Conservation (phyloP, 2,113 vertebrate genomes). For the Sakesphorus luctuosus region DNA sequence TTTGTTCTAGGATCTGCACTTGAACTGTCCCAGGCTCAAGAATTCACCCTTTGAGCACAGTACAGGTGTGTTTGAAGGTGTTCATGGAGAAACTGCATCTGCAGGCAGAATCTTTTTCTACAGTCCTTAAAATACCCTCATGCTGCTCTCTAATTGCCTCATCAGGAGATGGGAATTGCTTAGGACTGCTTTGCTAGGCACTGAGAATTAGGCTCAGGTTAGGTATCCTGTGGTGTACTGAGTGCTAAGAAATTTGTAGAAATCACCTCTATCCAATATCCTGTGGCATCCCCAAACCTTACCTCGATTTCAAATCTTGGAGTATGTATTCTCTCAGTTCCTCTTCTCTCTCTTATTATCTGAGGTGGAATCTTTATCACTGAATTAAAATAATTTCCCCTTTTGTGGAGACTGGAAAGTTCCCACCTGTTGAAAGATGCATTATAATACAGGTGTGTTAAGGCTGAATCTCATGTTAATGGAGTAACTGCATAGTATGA, state of each 20-base stretch:
- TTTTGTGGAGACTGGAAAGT: background rate
- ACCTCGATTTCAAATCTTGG: background rate
- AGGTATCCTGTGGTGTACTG: background rate
- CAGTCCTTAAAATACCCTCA: background rate
- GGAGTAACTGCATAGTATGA: background rate
- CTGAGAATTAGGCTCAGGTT: background rate
- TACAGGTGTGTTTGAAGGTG: background rate
- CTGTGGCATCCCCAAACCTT: background rate
- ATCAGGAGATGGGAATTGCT: background rate
- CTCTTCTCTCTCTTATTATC: background rate
- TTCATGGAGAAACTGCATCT: background rate
- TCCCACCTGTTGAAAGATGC: background rate
- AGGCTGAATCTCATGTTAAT: background rate
- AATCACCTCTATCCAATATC: background rate
- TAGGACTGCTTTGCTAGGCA: background rate
- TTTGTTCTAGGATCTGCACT: rapidly evolving
- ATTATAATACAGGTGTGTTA: background rate
- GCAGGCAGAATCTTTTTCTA: background rate
- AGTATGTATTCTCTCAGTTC: background rate
- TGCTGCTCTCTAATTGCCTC: background rate
- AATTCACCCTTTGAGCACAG: rapidly evolving
- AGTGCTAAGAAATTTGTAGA: background rate
- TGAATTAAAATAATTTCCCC: background rate
- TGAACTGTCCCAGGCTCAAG: background rate
- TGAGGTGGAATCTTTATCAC: background rate